Evolutionary conservation across 2,888 invertebrate genomes (phyloP).

Genomic region (Mesorhabditis spiculigera): DNA sequence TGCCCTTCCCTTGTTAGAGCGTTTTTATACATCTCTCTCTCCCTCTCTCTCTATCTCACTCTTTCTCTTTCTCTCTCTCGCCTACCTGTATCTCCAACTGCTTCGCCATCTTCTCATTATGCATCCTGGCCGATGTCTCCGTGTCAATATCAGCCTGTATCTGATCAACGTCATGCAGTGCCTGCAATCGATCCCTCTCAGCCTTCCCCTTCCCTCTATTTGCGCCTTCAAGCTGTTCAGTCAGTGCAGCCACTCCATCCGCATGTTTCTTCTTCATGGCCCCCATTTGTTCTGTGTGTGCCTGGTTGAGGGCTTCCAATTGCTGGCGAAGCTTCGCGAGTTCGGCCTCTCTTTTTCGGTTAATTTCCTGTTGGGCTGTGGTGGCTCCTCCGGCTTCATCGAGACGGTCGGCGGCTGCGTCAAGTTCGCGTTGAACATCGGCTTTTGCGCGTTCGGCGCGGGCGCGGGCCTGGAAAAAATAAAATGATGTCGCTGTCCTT

Average conservation of each 20-base stretch:
- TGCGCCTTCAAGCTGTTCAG: slow-evolving; percentile 98
- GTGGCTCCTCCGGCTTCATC: slow-evolving; percentile 99
- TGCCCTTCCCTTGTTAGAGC: too few relatives aligned
- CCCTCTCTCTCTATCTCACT: slow-evolving; percentile 64
- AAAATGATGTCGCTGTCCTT: not conserved
- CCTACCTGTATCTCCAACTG: slow-evolving; percentile 69
- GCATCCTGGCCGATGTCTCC: slow-evolving; percentile 96
- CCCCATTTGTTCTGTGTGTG: slow-evolving; percentile 93
- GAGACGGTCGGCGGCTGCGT: slow-evolving; percentile 76
- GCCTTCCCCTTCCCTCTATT: slow-evolving; percentile 99
- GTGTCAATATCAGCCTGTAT: slow-evolving; percentile 94
- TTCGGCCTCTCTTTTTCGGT: slow-evolving; percentile 99
- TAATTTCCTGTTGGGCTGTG: slow-evolving; percentile 86
- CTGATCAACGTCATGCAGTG: slow-evolving; percentile 95
- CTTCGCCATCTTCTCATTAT: slow-evolving; percentile 97
- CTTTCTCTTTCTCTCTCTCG: slow-evolving; percentile 81
- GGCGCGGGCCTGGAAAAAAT: slow-evolving; percentile 69
- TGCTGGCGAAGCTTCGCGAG: slow-evolving; percentile 89
- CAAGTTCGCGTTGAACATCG: slow-evolving; percentile 87
- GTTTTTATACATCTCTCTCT: too few relatives aligned
- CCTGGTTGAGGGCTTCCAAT: slow-evolving; percentile 94
- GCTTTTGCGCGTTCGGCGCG: slow-evolving; percentile 92
- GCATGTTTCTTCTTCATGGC: slow-evolving; percentile 85
- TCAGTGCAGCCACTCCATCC: slow-evolving; percentile 97
- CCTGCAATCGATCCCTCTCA: slow-evolving; percentile 85